A percentile compares a stretch with the other conserved stretches of the same genome.
These are phyloP conservation scores for Chionis minor DNA, from an alignment of 2,113 vertebrate species.

Conservation along the genomic window DNA sequence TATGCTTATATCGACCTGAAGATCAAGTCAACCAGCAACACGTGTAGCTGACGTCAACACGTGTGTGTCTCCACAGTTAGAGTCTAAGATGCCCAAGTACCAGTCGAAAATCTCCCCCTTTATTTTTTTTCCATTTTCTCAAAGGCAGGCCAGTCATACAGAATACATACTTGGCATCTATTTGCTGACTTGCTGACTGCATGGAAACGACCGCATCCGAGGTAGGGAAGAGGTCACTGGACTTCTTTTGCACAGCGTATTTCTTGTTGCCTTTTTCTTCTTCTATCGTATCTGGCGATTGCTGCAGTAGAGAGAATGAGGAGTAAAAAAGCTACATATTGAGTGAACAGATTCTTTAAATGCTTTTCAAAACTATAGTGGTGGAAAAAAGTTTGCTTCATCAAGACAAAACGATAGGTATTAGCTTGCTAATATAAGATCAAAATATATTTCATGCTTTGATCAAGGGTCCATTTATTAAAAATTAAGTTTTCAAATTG, in stretches of 20 bases:
- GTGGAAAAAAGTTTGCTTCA: not conserved
- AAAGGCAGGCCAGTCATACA: not conserved
- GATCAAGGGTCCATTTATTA: not conserved
- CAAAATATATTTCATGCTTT: not conserved
- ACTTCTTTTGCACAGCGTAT: conserved; percentile 67
- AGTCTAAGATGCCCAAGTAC: not conserved
- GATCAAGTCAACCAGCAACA: not conserved
- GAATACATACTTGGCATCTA: conserved; percentile 82
- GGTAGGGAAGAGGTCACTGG: conserved; percentile 53
- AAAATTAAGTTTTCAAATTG: not conserved
- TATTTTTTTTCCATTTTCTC: not conserved
- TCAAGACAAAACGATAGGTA: not conserved
- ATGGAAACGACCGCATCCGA: not conserved
- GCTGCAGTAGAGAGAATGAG: conserved; percentile 7
- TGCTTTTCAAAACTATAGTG: not conserved
- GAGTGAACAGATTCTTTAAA: not conserved
- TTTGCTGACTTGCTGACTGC: conserved; percentile 70
- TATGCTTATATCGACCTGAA: not conserved
- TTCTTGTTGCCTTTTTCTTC: conserved; percentile 70
- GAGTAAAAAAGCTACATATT: not conserved
- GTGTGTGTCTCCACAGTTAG: not conserved
- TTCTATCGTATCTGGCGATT: not conserved
- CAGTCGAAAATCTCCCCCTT: not conserved
- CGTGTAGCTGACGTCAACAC: not conserved
- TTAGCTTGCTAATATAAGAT: not conserved